phyloP scores from a whole-genome alignment of 1,140 invertebrate genomes.

The Frieseomelitta varia region DNA sequence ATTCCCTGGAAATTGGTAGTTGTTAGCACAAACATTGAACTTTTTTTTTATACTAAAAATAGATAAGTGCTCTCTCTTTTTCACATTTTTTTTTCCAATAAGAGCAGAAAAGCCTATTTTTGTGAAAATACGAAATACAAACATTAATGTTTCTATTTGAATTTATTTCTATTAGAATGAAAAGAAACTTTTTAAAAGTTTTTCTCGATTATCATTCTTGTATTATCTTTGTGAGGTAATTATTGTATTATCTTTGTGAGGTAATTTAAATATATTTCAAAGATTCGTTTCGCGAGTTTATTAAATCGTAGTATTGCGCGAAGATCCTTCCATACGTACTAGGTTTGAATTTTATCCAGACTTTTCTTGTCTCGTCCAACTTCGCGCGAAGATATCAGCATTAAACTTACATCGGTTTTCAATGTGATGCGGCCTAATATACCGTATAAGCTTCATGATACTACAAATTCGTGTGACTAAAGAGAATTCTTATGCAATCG shows the following conservation, averaged over 20 bases:
- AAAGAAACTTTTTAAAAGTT: neutral
- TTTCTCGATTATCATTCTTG: neutral
- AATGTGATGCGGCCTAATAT: neutral
- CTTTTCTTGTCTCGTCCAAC: neutral
- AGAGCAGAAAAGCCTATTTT: too few relatives aligned
- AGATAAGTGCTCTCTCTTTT: conserved; percentile 1
- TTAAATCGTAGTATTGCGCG: neutral
- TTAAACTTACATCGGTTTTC: conserved; percentile 36
- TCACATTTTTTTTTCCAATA: neutral
- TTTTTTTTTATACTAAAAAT: neutral
- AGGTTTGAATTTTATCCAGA: conserved; percentile 12
- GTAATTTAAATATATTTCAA: conserved; percentile 8
- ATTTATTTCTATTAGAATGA: neutral
- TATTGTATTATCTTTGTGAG: neutral
- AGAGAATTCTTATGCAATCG: conserved; percentile 11
- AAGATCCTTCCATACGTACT: neutral
- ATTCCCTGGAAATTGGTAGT: neutral
- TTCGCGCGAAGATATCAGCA: neutral
- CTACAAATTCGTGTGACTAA: neutral
- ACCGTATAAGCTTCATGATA: conserved; percentile 10
- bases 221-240: neutral
- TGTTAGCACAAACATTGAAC: neutral
- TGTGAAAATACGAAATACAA: neutral
- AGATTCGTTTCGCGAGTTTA: neutral
- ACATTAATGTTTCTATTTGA: neutral